Conservation (phyloP, 1,140 invertebrate genomes). For the Paralvinella palmiformis region DNA sequence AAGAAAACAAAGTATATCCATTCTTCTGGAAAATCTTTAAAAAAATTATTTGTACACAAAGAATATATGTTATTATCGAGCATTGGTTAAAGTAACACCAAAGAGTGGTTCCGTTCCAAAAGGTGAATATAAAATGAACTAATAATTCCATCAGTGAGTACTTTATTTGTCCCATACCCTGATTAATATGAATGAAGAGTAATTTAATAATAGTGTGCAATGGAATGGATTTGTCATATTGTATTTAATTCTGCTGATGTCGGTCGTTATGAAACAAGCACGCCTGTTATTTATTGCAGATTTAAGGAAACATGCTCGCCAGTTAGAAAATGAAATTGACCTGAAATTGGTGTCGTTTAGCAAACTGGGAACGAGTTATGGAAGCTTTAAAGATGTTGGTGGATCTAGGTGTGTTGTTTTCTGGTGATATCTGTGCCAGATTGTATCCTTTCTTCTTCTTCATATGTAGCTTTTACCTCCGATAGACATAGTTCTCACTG, state of each 20-base stretch:
- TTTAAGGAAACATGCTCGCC: conserved; percentile 83
- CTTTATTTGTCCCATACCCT: no score
- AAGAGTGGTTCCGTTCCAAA: no score
- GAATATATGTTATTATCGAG: no score
- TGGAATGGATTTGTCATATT: conserved; percentile 23
- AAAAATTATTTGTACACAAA: no score
- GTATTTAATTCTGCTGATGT: not conserved
- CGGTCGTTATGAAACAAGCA: not conserved
- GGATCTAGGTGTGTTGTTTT: no score
- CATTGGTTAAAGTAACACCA: no score
- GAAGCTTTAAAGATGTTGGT: conserved; percentile 37
- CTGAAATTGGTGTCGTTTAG: conserved; percentile 90
- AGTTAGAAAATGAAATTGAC: conserved; percentile 95
- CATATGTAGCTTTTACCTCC: no score
- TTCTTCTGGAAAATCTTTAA: no score
- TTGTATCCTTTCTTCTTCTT: no score
- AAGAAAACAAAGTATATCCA: no score
- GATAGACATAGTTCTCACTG: no score
- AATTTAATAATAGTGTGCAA: conserved; percentile 25
- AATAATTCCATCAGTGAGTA: not conserved
- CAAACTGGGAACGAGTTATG: conserved; percentile 71
- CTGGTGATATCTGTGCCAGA: no score
- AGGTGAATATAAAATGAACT: not conserved
- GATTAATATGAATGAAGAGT: not conserved
- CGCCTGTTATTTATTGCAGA: conserved; percentile 58